Evolutionary conservation across 2,113 vertebrate species (phyloP), one percentile per base, ranked within the genome.

Genomic region (Ophiodon elongatus): DNA sequence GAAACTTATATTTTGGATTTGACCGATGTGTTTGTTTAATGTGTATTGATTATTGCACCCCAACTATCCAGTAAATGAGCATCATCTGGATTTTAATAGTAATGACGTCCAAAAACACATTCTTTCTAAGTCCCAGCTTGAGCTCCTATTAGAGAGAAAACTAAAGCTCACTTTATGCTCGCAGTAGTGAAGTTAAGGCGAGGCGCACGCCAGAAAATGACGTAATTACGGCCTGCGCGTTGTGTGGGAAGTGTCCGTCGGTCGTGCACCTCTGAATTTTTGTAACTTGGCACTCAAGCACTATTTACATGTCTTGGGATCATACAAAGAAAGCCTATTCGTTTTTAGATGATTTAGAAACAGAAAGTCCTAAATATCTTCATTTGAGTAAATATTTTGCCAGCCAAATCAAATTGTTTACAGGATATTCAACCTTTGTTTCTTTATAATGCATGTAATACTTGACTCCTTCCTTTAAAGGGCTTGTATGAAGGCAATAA

Each of bases 1-100:
- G 1, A 29, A 59, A 13, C 41, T 17, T 63, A 13, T 52, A 50
- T 11, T 23, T 25, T 9, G 13, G 56, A 62, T 62, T 60, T 63
- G 7, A 50, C 59, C 10, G 29, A 47, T 33, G 72, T 31, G 57
- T 47, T 74, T 62, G 39, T 31, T 43, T 73, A 17, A 74, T 43
- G 71, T 45, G 39, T 11, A 47, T 13, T 74, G 3, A 63, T 60
- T 6, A 17, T 47, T 6, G n/a, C 14, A 13, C 3, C 3, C 4
- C 41, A 63, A 62, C 8, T 8, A 52, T 37, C 8, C 33, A 27
- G n/a, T 29, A 13, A 27, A 63, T 31, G 72, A 35, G 14, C 35
- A 27, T 35, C 19, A 29, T 47, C 39, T 33, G 41, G 1, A 33
- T 47, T 15, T 62, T 1, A 31, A 31, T 23, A 45, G 10, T 31